A percentile compares a stretch with the other conserved stretches of the same genome.
phyloP scores from a whole-genome alignment of 2,797 vertebrate species.

The Anolis apletophallus region DNA sequence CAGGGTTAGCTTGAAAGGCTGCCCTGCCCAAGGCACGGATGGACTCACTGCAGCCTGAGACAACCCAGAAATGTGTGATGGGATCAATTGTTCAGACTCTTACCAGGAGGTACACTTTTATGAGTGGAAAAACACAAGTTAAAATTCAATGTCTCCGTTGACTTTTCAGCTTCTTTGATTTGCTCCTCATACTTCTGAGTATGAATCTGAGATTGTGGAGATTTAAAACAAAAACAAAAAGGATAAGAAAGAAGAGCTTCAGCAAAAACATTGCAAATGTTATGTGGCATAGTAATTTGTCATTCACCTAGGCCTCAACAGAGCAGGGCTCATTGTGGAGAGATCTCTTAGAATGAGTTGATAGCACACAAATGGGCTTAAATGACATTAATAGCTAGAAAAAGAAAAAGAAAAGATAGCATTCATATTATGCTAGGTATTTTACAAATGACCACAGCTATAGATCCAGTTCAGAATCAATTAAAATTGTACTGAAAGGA shows the following conservation, averaged over 20 bases:
- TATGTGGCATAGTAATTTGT: not conserved
- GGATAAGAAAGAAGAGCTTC: not conserved
- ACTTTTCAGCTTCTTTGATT: not conserved
- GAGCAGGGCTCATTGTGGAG: not conserved
- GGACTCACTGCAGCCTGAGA: not conserved
- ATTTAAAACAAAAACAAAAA: not conserved
- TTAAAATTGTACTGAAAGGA: not conserved
- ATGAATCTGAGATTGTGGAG: not conserved
- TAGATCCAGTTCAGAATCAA: not conserved
- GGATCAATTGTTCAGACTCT: conserved; percentile 12
- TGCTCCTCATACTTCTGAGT: not conserved
- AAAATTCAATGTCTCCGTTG: not conserved
- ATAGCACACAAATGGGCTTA: not conserved
- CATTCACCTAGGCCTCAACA: not conserved
- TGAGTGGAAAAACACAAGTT: not conserved
- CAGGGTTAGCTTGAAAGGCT: not conserved
- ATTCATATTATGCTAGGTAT: not conserved
- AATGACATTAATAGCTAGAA: not conserved
- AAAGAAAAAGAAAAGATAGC: too few relatives aligned
- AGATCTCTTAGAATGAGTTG: not conserved
- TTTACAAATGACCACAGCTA: not conserved
- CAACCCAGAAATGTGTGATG: not conserved
- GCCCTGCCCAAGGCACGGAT: not conserved
- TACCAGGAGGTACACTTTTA: not conserved
- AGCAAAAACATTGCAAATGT: conserved; percentile 4